These are phyloP conservation scores for Anguilla anguilla DNA, from an alignment of 2,797 vertebrate species.

Conservation along the genomic window DNA sequence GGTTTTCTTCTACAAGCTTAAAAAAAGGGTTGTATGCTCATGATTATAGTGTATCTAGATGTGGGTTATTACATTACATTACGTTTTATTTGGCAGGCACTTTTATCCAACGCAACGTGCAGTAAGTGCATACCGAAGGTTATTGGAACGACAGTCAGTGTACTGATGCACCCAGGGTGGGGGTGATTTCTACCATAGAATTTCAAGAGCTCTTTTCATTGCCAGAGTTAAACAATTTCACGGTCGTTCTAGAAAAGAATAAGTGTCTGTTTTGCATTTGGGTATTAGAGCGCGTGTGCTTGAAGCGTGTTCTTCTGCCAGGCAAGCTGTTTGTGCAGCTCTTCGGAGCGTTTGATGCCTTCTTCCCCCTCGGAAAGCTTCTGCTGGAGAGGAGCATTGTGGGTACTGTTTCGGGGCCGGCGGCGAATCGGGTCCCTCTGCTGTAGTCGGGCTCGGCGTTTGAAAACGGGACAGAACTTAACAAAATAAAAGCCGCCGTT, in stretches of 20 bases:
- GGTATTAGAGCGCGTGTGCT: neutral
- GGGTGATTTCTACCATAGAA: neutral
- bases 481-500: conserved; percentile 59
- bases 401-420: conserved; percentile 4
- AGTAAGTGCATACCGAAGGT: no score
- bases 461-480: conserved; percentile 50
- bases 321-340: neutral
- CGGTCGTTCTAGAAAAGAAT: neutral
- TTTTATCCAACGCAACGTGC: no score
- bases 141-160: neutral
- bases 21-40: neutral
- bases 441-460: conserved; percentile 42
- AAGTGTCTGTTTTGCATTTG: neutral
- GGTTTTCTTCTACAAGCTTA: neutral
- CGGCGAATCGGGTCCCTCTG: neutral
- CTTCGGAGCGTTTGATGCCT: neutral
- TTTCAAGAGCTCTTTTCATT: neutral
- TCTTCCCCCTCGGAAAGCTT: neutral
- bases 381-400: neutral
- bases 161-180: neutral
- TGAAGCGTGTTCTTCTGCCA: neutral
- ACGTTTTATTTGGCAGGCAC: no score
- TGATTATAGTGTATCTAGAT: neutral
- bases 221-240: neutral
- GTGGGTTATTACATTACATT: no score